A percentile compares a stretch with the other conserved stretches of the same genome.
Evolutionary conservation across 1,140 invertebrate genomes (phyloP).

Genomic region (Drosophila neocordata): DNA sequence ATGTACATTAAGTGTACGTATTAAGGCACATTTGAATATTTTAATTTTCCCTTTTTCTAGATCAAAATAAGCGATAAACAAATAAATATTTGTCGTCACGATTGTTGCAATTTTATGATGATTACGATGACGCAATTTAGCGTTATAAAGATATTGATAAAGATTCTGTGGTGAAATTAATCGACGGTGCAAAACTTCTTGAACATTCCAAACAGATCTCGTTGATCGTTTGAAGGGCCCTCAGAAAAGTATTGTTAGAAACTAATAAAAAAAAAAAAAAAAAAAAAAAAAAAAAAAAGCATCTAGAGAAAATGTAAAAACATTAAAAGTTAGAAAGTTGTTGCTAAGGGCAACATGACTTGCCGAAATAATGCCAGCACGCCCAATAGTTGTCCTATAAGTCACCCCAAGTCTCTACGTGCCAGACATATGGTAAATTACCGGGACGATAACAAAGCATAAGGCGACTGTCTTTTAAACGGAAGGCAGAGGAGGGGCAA

Average conservation of each 20-base stretch:
- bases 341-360: conserved; percentile 37
- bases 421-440: conserved; percentile 30
- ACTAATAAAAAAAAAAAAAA: no score
- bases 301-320: no score
- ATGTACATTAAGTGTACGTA: neutral
- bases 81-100: conserved; percentile 31
- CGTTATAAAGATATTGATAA: neutral
- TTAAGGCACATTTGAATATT: neutral
- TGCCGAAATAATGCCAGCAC: conserved; percentile 21
- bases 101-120: conserved; percentile 25
- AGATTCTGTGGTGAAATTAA: conserved; percentile 38
- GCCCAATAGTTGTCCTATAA: conserved; percentile 1
- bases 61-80: conserved; percentile 22
- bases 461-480: no score
- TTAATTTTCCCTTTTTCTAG: conserved; percentile 14
- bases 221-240: neutral
- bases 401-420: conserved; percentile 21
- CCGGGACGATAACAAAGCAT: neutral
- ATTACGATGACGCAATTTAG: conserved; percentile 47
- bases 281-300: no score
- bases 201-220: conserved; percentile 45
- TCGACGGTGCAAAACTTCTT: conserved; percentile 35
- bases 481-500: neutral
- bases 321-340: conserved; percentile 31
- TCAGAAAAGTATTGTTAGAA: conserved; percentile 7